phyloP scores from a whole-genome alignment of 2,113 vertebrate genomes.

The Alaudala cheleensis region DNA sequence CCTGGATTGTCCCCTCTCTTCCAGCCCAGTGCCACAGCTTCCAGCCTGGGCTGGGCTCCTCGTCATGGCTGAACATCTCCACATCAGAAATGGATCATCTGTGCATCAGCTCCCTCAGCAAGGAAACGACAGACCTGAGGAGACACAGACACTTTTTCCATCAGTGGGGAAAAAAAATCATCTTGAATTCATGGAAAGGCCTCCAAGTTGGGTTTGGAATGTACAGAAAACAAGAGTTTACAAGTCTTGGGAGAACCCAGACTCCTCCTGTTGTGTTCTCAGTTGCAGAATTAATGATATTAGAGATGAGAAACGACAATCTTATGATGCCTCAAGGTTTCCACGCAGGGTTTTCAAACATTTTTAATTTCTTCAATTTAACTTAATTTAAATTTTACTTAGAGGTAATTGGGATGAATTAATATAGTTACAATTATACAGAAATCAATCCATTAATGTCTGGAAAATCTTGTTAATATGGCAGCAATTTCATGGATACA shows the following conservation, averaged over 20 bases:
- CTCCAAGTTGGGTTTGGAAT: neutral
- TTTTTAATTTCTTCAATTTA: conserved; percentile 82
- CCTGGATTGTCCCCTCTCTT: neutral
- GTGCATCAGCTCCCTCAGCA: neutral
- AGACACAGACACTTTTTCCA: neutral
- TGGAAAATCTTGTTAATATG: conserved; percentile 77
- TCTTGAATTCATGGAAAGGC: neutral
- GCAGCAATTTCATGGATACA: conserved; percentile 72
- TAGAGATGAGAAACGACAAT: conserved; percentile 62
- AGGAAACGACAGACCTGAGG: neutral
- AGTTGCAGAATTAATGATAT: conserved; percentile 12
- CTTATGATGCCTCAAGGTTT: conserved; percentile 71
- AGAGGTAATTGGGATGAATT: conserved; percentile 82
- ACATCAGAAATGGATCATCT: neutral
- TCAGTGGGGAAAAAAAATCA: rapidly evolving
- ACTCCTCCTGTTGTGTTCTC: neutral
- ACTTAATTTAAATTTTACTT: conserved; percentile 82
- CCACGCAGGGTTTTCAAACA: conserved; percentile 71
- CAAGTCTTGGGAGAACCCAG: neutral
- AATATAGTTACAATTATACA: conserved; percentile 79
- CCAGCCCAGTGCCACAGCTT: neutral
- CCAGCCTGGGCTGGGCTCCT: neutral
- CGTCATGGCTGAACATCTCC: neutral
- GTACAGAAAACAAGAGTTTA: conserved; percentile 7
- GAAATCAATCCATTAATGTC: conserved; percentile 79